phyloP scores from a whole-genome alignment of 1,140 invertebrate genomes.

The Papilio polytes region DNA sequence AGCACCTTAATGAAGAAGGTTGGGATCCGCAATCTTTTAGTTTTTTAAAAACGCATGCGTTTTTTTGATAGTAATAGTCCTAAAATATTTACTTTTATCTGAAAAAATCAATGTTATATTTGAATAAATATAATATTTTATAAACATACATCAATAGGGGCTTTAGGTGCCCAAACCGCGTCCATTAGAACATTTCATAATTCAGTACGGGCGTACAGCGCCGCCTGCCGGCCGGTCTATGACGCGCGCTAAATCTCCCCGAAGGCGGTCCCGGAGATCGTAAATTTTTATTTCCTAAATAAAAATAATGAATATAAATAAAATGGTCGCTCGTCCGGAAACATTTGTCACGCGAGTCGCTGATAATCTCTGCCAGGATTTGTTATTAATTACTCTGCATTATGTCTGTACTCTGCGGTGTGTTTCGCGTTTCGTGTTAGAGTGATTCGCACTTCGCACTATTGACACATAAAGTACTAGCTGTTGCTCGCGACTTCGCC shows the following conservation, averaged over 20 bases:
- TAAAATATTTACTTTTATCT: background rate
- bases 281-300: slow-evolving; percentile 78
- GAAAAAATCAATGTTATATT: slow-evolving; percentile 25
- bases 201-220: slow-evolving; percentile 68
- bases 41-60: background rate
- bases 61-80: background rate
- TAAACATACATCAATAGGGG: slow-evolving; percentile 55
- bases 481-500: too few species aligned
- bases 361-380: slow-evolving; percentile 73
- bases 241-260: slow-evolving; percentile 76
- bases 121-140: slow-evolving; percentile 6
- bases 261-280: slow-evolving; percentile 68
- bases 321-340: slow-evolving; percentile 64
- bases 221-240: slow-evolving; percentile 57
- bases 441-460: background rate
- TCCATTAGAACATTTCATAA: slow-evolving; percentile 71
- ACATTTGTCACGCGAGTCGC: slow-evolving; percentile 73
- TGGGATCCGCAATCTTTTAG: background rate
- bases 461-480: background rate
- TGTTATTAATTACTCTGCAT: slow-evolving; percentile 75
- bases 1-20: background rate
- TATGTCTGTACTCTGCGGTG: slow-evolving; percentile 10
- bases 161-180: slow-evolving; percentile 57
- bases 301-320: slow-evolving; percentile 79
- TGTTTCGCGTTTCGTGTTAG: background rate